A percentile compares a stretch with the other conserved stretches of the same genome.
Conservation (phyloP, 2,797 vertebrate genomes). For the Holocentrus rufus region DNA sequence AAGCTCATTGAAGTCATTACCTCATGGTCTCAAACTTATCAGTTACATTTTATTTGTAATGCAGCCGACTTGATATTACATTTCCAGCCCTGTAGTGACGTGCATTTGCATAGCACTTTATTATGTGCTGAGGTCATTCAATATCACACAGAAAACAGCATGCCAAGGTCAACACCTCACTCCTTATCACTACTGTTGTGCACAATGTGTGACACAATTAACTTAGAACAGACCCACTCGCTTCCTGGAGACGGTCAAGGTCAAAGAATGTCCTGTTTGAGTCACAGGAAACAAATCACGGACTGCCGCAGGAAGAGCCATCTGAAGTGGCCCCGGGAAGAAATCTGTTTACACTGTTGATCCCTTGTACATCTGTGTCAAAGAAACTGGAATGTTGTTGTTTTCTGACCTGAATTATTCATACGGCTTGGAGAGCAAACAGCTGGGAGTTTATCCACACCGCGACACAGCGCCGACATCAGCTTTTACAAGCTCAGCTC, state of each 20-base stretch:
- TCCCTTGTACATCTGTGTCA: background rate
- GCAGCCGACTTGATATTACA: too few species aligned
- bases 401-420: background rate
- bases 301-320: too few species aligned
- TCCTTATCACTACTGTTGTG: background rate
- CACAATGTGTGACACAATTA: background rate
- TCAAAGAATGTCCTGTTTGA: background rate
- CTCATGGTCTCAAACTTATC: too few species aligned
- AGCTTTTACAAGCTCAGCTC: slow-evolving; percentile 41
- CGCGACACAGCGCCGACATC: slow-evolving; percentile 13
- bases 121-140: background rate
- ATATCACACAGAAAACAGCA: background rate
- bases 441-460: background rate
- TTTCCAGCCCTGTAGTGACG: too few species aligned
- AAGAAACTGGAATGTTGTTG: background rate
- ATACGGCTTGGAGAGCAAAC: background rate
- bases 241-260: background rate
- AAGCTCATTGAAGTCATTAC: too few species aligned
- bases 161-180: background rate
- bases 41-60: too few species aligned
- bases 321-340: too few species aligned
- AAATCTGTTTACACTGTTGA: too few species aligned
- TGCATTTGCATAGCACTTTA: background rate
- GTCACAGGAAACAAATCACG: too few species aligned
- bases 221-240: background rate